Evolutionary conservation across 2,113 vertebrate genomes (phyloP).

Genomic region (Scalopus aquaticus): DNA sequence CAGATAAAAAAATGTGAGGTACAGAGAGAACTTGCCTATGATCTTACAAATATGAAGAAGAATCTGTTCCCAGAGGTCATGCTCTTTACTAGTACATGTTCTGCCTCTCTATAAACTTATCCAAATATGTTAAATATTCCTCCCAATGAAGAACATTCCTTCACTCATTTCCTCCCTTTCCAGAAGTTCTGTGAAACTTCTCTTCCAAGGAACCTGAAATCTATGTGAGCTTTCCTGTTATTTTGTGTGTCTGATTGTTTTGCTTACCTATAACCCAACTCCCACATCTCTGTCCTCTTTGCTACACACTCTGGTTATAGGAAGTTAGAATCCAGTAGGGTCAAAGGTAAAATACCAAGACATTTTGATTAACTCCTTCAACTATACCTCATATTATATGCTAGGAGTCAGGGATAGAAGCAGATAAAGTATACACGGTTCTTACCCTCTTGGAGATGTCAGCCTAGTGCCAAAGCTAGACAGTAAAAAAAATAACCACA

Average conservation of each 20-base stretch:
- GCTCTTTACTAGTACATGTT: neutral
- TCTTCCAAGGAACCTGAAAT: neutral
- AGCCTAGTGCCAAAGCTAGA: neutral
- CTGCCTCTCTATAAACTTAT: neutral
- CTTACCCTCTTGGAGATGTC: neutral
- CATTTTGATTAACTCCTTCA: neutral
- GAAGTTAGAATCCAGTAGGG: neutral
- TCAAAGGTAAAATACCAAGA: neutral
- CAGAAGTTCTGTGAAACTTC: neutral
- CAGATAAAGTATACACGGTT: neutral
- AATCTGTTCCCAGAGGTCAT: neutral
- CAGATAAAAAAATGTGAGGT: neutral
- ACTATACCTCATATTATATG: rapidly evolving
- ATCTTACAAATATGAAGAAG: neutral
- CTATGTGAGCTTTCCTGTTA: neutral
- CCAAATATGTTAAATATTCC: neutral
- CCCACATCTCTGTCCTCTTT: neutral
- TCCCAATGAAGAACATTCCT: neutral
- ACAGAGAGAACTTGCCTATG: neutral
- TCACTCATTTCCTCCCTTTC: neutral
- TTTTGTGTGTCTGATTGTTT: neutral
- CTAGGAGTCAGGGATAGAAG: neutral
- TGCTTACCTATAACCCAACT: neutral
- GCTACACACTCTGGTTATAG: neutral
- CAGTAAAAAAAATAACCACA: neutral